phyloP scores from a whole-genome alignment of 2,113 vertebrate species.

The Myiagra hebetior region DNA sequence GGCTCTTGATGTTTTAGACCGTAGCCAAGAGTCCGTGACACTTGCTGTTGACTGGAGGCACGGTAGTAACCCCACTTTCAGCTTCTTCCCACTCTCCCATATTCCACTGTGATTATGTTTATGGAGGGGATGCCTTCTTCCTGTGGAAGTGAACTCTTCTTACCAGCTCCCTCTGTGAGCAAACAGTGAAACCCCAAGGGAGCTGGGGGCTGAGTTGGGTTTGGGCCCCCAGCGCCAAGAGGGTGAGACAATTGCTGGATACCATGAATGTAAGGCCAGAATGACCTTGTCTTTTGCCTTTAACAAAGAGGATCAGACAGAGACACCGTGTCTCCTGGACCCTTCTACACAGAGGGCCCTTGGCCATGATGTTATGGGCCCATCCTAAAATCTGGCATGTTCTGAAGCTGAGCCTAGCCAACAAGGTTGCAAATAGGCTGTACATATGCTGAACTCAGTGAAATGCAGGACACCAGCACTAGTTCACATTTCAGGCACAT shows the following conservation, averaged over 20 bases:
- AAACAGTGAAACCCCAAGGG: not conserved
- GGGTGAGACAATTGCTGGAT: not conserved
- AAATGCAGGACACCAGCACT: not conserved
- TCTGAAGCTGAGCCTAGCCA: not conserved
- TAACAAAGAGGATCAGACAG: not conserved
- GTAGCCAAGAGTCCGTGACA: not conserved
- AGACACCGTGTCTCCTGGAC: not conserved
- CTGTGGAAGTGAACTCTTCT: not conserved
- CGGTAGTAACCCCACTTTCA: not conserved
- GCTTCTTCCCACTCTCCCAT: not conserved
- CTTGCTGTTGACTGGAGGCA: not conserved
- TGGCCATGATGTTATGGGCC: not conserved
- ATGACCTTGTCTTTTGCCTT: not conserved
- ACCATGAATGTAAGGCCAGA: not conserved
- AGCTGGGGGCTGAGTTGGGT: not conserved
- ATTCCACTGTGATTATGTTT: not conserved
- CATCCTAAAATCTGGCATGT: not conserved
- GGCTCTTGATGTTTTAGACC: not conserved
- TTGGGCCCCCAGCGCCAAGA: not conserved
- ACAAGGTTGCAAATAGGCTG: not conserved
- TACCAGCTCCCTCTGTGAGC: not conserved
- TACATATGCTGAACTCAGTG: not conserved
- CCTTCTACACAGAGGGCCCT: not conserved
- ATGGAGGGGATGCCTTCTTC: not conserved
- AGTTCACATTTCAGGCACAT: not conserved